Base-by-base conservation (phyloP, 2,113 vertebrate species). In the Melospiza melodia region DNA sequence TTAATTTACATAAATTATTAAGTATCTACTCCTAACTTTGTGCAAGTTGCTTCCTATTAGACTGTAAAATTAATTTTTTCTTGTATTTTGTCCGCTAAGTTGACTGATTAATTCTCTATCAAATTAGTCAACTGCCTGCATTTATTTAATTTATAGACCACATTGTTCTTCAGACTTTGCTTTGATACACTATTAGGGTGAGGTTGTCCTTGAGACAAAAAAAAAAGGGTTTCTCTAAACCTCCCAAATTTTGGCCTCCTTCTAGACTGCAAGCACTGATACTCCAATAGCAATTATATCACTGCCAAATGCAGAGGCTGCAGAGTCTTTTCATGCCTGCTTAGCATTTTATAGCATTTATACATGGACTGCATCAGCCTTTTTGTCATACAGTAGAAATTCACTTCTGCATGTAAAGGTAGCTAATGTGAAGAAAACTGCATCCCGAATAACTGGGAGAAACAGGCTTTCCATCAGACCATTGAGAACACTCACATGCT, bases 331-430 rank as follows among this genome's bases (percentile, higher is more conserved):
- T 91, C 84, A 91, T 52, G 78, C 82, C 90, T 85, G 82, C 87
- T 91, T 94, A 91, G 62, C 74, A 57, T 82, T 91, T 95, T 84
- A 87, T 44, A 78, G 58, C 78, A 54, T 93, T 94, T 85, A 79
- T 68, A 76, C 49, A 57, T 6, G 22, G 75, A 71, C 55, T 75
- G 35, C 39, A 67, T 89, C 80, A 95, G 68, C 51, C 69, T 91
- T 94, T 94, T 84, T 78, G 57, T 81, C 43, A 71, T 54, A 46
- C 24, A 83, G 72, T 11, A 80, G 72, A 67, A 67, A 78, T 87
- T 67, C 82, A 67, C 30, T 94, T 91, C 57, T 77, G 59, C 35
- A 48, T 8, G 39, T 75, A 57, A 57, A 87, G 35, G 67, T 55
- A 75, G 73, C 46, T 51, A 15, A 46, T 33, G 39, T 35, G 77